These are phyloP conservation scores for Napeogenes inachia DNA, from an alignment of 2,888 invertebrate genomes.

Conservation along the genomic window DNA sequence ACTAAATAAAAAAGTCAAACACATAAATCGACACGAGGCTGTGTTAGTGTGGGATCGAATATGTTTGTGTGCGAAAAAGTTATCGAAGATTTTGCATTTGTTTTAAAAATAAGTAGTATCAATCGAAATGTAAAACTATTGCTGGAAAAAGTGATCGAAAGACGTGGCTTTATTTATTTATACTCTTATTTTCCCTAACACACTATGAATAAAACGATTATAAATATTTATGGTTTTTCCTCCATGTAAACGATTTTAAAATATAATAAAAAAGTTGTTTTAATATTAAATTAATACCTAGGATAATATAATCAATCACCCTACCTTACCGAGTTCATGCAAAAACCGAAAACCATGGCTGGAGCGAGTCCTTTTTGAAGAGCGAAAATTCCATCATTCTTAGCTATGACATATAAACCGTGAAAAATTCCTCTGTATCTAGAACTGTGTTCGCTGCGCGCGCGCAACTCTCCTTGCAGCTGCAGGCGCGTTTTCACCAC, in stretches of 20 bases:
- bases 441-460: slow-evolving; percentile 42
- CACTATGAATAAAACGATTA: no score
- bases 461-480: slow-evolving; percentile 86
- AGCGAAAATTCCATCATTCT: slow-evolving; percentile 85
- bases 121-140: no score
- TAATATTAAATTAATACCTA: not conserved
- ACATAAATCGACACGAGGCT: no score
- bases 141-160: no score
- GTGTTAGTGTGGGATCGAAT: no score
- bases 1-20: no score
- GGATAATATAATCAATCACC: slow-evolving; percentile 19
- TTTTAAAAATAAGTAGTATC: no score
- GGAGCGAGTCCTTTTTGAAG: slow-evolving; percentile 88
- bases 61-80: no score
- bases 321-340: slow-evolving; percentile 77
- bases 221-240: no score
- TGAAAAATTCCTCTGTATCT: slow-evolving; percentile 81
- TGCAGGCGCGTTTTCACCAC: slow-evolving; percentile 93
- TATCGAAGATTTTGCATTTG: no score
- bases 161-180: no score
- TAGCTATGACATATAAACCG: slow-evolving; percentile 83
- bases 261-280: not conserved
- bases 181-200: no score
- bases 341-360: slow-evolving; percentile 87
- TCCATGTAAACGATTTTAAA: not conserved